Evolutionary conservation across 2,113 vertebrate species (phyloP).

Genomic region (Colinus virginianus): DNA sequence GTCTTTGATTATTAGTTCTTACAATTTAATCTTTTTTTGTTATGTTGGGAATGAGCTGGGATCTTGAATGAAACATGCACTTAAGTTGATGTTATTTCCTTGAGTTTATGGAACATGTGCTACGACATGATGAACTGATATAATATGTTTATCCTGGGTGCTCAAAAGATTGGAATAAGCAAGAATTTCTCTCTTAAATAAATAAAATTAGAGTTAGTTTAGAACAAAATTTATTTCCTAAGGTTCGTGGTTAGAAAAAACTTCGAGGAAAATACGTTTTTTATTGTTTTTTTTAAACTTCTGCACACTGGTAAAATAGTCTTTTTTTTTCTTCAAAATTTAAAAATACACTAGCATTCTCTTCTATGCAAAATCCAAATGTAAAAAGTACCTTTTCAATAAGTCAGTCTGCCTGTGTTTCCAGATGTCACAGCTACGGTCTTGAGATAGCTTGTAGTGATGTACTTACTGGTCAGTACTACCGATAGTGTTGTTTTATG

Average conservation of each 20-base stretch:
- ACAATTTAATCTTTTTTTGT: neutral
- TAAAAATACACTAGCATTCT: neutral
- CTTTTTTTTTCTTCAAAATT: fast-evolving
- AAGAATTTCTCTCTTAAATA: neutral
- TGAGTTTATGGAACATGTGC: neutral
- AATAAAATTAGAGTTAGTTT: neutral
- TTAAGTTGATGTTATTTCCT: conserved; percentile 8
- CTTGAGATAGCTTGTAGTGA: neutral
- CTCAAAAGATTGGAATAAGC: neutral
- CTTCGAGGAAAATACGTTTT: neutral
- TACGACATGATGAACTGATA: neutral
- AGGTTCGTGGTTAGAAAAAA: neutral
- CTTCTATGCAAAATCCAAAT: neutral
- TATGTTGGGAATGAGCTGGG: neutral
- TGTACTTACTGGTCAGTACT: neutral
- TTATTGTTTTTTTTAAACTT: neutral
- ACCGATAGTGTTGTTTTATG: neutral
- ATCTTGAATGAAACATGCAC: neutral
- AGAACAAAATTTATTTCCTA: neutral
- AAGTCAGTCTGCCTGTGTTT: neutral
- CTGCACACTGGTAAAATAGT: neutral
- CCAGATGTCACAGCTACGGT: neutral
- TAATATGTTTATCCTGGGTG: neutral
- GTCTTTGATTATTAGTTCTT: conserved; percentile 61
- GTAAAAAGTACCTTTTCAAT: neutral